phyloP scores from a whole-genome alignment of 2,113 vertebrate genomes.

The Mesembrinibis cayennensis region DNA sequence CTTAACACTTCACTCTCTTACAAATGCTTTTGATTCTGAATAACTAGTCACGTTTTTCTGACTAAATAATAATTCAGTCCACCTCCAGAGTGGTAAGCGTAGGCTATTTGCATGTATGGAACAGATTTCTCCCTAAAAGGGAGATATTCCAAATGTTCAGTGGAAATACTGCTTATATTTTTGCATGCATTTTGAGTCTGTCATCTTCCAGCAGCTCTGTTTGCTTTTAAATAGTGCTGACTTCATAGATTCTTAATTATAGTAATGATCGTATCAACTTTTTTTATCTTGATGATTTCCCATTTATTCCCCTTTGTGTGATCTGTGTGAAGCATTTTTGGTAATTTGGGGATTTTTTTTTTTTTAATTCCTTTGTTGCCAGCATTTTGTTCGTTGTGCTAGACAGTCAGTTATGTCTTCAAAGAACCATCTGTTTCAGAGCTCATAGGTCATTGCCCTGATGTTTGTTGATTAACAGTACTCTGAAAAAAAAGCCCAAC shows the following conservation, averaged over 20 bases:
- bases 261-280: neutral
- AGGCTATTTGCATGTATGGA: neutral
- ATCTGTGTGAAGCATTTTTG: neutral
- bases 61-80: neutral
- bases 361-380: neutral
- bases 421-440: constrained; percentile 2
- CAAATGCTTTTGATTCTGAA: neutral
- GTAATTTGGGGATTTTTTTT: neutral
- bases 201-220: neutral
- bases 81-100: neutral
- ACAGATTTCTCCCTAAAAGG: neutral
- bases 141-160: neutral
- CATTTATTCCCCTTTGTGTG: neutral
- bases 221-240: neutral
- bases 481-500: neutral
- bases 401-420: neutral
- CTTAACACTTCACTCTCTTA: no score
- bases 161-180: neutral
- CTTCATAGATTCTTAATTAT: neutral
- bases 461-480: neutral
- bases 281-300: neutral
- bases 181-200: neutral
- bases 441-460: neutral
- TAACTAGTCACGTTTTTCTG: neutral
- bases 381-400: neutral